Percentiles rank a stretch among this genome's conserved stretches.
Conservation (phyloP, 2,113 vertebrate genomes). For the Electrona antarctica region DNA sequence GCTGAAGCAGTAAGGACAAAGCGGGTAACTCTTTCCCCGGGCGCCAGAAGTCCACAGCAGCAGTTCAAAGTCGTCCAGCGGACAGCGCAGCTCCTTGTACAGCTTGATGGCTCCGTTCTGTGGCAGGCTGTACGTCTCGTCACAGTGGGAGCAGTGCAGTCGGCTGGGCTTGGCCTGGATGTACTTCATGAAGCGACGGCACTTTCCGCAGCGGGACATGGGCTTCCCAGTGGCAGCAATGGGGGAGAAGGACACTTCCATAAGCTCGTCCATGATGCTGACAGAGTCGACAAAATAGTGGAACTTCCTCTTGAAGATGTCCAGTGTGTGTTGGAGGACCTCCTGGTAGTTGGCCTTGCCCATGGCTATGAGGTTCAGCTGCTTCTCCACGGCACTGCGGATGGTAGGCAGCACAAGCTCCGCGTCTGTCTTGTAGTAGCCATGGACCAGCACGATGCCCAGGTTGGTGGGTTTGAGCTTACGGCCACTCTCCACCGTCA, state of each 20-base stretch:
- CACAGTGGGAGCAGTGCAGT: constrained; percentile 97
- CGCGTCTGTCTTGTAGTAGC: constrained; percentile 96
- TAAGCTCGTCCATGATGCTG: constrained; percentile 93
- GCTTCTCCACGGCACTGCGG: constrained; percentile 95
- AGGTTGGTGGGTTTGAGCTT: constrained; percentile 94
- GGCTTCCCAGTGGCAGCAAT: constrained; percentile 94
- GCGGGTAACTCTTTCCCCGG: constrained; percentile 92
- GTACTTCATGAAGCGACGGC: constrained; percentile 98
- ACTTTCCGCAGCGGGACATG: constrained; percentile 96
- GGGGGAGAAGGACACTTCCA: constrained; percentile 98
- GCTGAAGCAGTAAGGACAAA: constrained; percentile 97
- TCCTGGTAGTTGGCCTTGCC: constrained; percentile 93
- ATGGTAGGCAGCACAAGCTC: constrained; percentile 96
- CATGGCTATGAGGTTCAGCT: constrained; percentile 90
- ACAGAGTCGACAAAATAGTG: constrained; percentile 98
- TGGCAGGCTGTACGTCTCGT: constrained; percentile 96
- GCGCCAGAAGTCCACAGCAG: constrained; percentile 95
- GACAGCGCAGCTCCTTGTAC: constrained; percentile 96
- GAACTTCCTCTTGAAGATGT: constrained; percentile 99
- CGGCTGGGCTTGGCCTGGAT: constrained; percentile 98
- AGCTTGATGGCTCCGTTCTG: constrained; percentile 97
- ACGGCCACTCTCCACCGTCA: constrained; percentile 92
- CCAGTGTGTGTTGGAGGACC: constrained; percentile 91
- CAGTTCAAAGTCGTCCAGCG: constrained; percentile 94
- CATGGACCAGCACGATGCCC: constrained; percentile 95